Evolutionary conservation across 2,113 vertebrate species (phyloP).

Genomic region (Chionomys nivalis): DNA sequence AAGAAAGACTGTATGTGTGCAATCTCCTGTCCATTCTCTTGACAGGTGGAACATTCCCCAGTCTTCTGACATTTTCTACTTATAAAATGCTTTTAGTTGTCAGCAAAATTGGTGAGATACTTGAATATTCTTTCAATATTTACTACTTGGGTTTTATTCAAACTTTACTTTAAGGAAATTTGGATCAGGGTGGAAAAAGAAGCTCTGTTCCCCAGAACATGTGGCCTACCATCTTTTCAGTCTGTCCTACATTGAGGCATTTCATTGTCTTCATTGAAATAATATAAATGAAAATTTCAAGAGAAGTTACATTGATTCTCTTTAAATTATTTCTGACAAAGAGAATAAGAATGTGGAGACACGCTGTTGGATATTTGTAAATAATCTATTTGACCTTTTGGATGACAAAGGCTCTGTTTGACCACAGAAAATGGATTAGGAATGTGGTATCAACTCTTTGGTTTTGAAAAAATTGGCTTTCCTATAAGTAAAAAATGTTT

Average conservation of each 20-base stretch:
- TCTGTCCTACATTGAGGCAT: not conserved
- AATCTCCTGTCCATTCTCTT: not conserved
- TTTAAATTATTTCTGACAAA: not conserved
- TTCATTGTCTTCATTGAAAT: constrained; percentile 18
- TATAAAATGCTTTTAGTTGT: not conserved
- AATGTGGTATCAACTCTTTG: not conserved
- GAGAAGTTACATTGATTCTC: not conserved
- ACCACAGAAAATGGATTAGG: not conserved
- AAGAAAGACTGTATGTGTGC: not conserved
- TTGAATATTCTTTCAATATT: not conserved
- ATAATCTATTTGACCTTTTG: not conserved
- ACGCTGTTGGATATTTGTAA: fast-evolving
- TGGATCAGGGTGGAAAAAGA: not conserved
- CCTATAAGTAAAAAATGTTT: not conserved
- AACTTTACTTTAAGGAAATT: not conserved
- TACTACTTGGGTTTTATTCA: not conserved
- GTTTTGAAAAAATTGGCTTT: not conserved
- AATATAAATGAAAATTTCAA: not conserved
- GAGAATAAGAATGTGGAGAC: not conserved
- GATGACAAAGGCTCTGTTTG: not conserved
- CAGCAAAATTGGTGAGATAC: not conserved
- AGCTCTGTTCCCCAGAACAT: not conserved
- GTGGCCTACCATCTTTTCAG: not conserved
- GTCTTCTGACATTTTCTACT: not conserved
- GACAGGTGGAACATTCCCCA: not conserved